Evolutionary conservation across 2,888 invertebrate genomes (phyloP).

Genomic region (Choreutis nemorana): DNA sequence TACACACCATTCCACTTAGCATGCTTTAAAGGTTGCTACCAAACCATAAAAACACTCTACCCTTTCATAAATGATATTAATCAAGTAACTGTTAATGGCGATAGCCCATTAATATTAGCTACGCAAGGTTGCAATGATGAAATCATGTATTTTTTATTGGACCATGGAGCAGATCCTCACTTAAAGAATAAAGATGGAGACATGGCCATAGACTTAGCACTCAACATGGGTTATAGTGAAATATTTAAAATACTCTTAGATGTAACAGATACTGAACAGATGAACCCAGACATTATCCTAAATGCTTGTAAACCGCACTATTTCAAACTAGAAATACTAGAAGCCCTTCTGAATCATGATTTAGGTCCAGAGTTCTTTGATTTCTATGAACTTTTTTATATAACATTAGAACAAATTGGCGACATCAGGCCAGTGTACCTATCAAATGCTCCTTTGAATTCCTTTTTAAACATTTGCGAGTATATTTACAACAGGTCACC

Average conservation of each 20-base stretch:
- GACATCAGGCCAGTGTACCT: constrained; percentile 28
- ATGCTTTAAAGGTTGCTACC: constrained; percentile 38
- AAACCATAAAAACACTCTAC: constrained; percentile 30
- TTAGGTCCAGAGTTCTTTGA: constrained; percentile 48
- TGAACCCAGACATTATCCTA: constrained; percentile 37
- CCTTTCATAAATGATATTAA: constrained; percentile 45
- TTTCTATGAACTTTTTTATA: constrained; percentile 31
- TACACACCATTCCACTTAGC: constrained; percentile 54
- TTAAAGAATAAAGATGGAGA: constrained; percentile 33
- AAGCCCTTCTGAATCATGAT: constrained; percentile 36
- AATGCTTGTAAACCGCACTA: constrained; percentile 49
- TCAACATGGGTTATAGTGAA: constrained; percentile 29
- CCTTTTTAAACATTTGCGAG: constrained; percentile 45
- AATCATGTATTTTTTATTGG: constrained; percentile 38
- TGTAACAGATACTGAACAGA: constrained; percentile 26
- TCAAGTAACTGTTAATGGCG: constrained; percentile 30
- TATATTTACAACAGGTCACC: constrained; percentile 40
- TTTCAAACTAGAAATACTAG: constrained; percentile 45
- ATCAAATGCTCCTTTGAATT: constrained; percentile 42
- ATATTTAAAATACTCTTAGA: constrained; percentile 35
- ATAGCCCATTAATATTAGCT: constrained; percentile 42
- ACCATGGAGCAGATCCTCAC: constrained; percentile 44
- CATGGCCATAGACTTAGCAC: constrained; percentile 38
- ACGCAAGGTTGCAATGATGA: constrained; percentile 30
- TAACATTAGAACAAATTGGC: constrained; percentile 28